These are phyloP conservation scores for Beroe forskalii DNA, from an alignment of 37 sponge, comb jelly and placozoan genomes.

Conservation along the genomic window DNA sequence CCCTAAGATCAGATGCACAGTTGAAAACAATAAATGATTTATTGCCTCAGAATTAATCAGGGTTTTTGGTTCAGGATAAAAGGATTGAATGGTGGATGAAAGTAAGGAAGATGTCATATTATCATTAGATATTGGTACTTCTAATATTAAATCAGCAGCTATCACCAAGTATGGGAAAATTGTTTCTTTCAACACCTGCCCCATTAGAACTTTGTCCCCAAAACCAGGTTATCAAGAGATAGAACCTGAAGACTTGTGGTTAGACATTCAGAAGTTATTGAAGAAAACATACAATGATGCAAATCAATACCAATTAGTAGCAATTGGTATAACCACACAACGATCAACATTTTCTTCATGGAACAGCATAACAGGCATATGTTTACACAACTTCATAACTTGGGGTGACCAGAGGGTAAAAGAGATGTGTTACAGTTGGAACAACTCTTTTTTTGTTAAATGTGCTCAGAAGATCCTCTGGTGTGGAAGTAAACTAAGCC, in stretches of 20 bases:
- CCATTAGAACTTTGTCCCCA: not conserved
- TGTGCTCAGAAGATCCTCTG: not conserved
- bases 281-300: not conserved
- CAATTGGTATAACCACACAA: slow-evolving; percentile 31
- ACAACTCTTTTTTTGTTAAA: not conserved
- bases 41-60: no score
- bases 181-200: not conserved
- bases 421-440: slow-evolving; percentile 11
- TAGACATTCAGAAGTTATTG: not conserved
- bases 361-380: not conserved
- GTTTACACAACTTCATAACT: slow-evolving; percentile 34
- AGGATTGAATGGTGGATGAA: not conserved
- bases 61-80: not conserved
- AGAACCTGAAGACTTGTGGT: not conserved
- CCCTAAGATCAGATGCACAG: no score
- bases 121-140: slow-evolving; percentile 45
- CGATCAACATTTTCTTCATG: slow-evolving; percentile 23
- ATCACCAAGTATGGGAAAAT: not conserved
- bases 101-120: slow-evolving; percentile 1
- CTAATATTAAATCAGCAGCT: slow-evolving; percentile 18
- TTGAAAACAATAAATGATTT: no score
- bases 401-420: slow-evolving; percentile 24
- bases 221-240: slow-evolving; percentile 48
- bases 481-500: not conserved
- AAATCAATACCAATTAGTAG: not conserved